Base-by-base conservation (phyloP, 1,140 invertebrate genomes). In the Penaeus japonicus region DNA sequence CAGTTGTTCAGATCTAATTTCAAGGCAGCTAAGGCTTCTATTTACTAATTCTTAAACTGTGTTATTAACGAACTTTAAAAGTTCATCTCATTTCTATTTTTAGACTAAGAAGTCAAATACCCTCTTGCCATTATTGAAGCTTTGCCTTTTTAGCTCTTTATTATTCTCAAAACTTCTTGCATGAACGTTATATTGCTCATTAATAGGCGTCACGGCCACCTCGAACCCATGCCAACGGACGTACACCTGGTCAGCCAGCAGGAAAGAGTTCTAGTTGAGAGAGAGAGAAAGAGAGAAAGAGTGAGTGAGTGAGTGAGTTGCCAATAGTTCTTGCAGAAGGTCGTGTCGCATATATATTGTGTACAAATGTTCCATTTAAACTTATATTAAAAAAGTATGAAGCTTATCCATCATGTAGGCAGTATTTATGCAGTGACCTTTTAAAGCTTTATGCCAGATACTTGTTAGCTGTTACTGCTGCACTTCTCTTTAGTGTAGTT, bases 401-500 rank as follows among this genome's bases (percentile, higher is more conserved):
- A 73, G 55, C 77, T 62, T 35, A 79, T 57, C 77, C 39, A 47
- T 22, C 35, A 47, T 75, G 30, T 75, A 79, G 57, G 85, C 75
- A 39, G 53, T 86, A 79, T 86, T 80, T 65, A 86, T 80, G 77
- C 79, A 86, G 77, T 80, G 77, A 55, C 78, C 32, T 62, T 83
- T 65, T 32, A 35, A 80, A 62, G 75, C 77, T 78, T 78, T 55
- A 86, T 86, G 70, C 55, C 78, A 53, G 78, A 79, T 65, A 85
- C 73, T 80, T 86, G 62, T 78, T 86, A 86, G 85, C 39, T 65
- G 20, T 47, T 80, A 79, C 54, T 80, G 24, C 77, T 86, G 84
- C 84, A 85, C 84, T 54, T 79, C 39, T 79, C 84, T 30, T 22
- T 85, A 85, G 84, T 85, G 77, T 86, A 86, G 54, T 79, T 59